Conservation (phyloP, 1,140 invertebrate species). For the Ceratoteleas bidentatus region DNA sequence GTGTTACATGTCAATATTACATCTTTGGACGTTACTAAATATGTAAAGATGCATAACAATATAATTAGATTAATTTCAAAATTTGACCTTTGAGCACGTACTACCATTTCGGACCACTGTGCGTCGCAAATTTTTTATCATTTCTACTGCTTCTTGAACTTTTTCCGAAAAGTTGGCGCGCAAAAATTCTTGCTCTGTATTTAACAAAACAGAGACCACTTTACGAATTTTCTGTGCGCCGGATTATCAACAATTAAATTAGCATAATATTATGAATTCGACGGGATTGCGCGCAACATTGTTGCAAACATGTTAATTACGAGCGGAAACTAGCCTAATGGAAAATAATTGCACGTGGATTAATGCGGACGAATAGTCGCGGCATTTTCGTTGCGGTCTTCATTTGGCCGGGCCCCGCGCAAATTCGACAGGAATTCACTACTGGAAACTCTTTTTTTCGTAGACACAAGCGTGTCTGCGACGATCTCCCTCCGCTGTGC, state of each 20-base stretch:
- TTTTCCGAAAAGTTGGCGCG: no score
- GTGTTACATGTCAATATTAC: no score
- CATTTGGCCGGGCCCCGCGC: slow-evolving; percentile 5
- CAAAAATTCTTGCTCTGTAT: slow-evolving; percentile 6
- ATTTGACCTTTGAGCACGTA: no score
- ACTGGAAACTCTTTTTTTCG: slow-evolving; percentile 22
- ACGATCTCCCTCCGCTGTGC: slow-evolving; percentile 9
- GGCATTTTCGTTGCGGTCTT: slow-evolving; percentile 17
- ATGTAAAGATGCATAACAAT: no score
- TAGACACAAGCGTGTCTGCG: slow-evolving; percentile 3
- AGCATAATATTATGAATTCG: slow-evolving; percentile 12
- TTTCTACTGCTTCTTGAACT: no score
- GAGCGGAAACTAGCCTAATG: background rate
- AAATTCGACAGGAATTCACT: slow-evolving; percentile 12
- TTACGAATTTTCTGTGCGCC: slow-evolving; percentile 1
- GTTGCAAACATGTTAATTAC: slow-evolving; percentile 26
- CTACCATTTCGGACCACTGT: no score
- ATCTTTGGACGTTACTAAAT: no score
- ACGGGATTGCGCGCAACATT: background rate
- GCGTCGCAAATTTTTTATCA: no score
- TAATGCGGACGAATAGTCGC: background rate
- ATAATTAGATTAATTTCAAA: no score
- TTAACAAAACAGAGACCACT: background rate
- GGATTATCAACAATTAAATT: slow-evolving; percentile 21
- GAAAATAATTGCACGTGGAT: slow-evolving; percentile 8